Percentiles rank a stretch among this genome's conserved stretches.
phyloP scores from a whole-genome alignment of 2,797 vertebrate genomes.

The Chelon labrosus region DNA sequence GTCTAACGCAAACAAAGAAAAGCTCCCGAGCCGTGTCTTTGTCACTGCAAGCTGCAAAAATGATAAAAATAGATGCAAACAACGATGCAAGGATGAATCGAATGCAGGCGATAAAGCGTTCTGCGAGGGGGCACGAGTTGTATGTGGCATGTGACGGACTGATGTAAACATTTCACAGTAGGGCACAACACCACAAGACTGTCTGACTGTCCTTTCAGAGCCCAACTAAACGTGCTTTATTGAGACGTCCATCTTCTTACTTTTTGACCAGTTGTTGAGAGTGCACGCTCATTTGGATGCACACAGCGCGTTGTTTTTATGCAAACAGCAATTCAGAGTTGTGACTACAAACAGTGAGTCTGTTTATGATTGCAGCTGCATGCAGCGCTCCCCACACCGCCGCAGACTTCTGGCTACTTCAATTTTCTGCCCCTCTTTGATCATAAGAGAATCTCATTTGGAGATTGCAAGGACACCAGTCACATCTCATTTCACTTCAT shows the following conservation, averaged over 20 bases:
- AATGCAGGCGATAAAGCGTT: conserved; percentile 11
- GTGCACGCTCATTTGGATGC: not conserved
- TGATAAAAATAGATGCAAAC: conserved; percentile 14
- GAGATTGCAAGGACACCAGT: conserved; percentile 12
- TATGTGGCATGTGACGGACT: conserved; percentile 23
- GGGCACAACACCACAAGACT: conserved; percentile 7
- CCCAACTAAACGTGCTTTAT: not conserved
- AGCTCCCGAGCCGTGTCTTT: conserved; percentile 19
- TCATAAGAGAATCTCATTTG: conserved; percentile 27
- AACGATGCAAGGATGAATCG: conserved; percentile 17
- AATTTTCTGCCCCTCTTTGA: conserved; percentile 18
- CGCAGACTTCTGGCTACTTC: not conserved
- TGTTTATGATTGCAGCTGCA: conserved; percentile 6
- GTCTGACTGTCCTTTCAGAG: not conserved
- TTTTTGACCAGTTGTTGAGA: not conserved
- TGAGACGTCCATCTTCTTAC: not conserved
- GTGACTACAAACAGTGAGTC: conserved; percentile 17
- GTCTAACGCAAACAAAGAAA: conserved; percentile 25
- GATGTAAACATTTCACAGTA: conserved; percentile 29
- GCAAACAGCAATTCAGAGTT: conserved; percentile 18
- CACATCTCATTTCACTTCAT: conserved; percentile 32
- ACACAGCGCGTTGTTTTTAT: not conserved
- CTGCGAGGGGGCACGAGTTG: conserved; percentile 4
- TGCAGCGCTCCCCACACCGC: conserved; percentile 27
- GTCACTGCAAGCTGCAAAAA: conserved; percentile 3